phyloP scores from a whole-genome alignment of 1,140 invertebrate species.

The Microplitis mediator region DNA sequence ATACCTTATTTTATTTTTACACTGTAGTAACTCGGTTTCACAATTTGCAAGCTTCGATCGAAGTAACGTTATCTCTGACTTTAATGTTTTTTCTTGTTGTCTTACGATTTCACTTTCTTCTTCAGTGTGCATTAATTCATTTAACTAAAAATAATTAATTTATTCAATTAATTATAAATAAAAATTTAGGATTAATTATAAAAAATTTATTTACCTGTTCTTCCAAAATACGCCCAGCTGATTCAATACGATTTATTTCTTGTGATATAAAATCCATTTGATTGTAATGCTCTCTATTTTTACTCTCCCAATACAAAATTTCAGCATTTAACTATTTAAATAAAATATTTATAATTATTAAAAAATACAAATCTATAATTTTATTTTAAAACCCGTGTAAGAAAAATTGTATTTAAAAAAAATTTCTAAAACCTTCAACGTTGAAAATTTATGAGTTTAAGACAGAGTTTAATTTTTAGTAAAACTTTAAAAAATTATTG shows the following conservation, averaged over 20 bases:
- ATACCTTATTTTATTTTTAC: slow-evolving; percentile 86
- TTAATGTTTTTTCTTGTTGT: slow-evolving; percentile 84
- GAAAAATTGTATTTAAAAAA: background rate
- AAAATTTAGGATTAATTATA: background rate
- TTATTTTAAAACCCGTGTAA: background rate
- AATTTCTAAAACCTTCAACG: no score
- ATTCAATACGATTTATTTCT: slow-evolving; percentile 79
- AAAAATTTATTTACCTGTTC: slow-evolving; percentile 69
- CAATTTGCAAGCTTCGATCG: slow-evolving; percentile 84
- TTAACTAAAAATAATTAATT: slow-evolving; percentile 64
- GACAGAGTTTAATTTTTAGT: no score
- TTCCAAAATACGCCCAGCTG: slow-evolving; percentile 73
- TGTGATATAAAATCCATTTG: slow-evolving; percentile 83
- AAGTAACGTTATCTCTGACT: slow-evolving; percentile 82
- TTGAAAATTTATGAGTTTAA: no score
- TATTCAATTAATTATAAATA: background rate
- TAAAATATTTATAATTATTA: slow-evolving; percentile 15
- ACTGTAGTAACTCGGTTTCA: slow-evolving; percentile 85
- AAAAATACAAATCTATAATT: background rate
- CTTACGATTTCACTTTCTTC: slow-evolving; percentile 87
- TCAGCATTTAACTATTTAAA: slow-evolving; percentile 78
- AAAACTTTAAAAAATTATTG: no score
- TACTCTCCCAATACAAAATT: slow-evolving; percentile 87
- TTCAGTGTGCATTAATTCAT: slow-evolving; percentile 78
- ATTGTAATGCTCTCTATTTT: slow-evolving; percentile 82